These are phyloP conservation scores for Urosaurus nigricauda DNA, from an alignment of 2,797 vertebrate genomes.

Conservation along the genomic window DNA sequence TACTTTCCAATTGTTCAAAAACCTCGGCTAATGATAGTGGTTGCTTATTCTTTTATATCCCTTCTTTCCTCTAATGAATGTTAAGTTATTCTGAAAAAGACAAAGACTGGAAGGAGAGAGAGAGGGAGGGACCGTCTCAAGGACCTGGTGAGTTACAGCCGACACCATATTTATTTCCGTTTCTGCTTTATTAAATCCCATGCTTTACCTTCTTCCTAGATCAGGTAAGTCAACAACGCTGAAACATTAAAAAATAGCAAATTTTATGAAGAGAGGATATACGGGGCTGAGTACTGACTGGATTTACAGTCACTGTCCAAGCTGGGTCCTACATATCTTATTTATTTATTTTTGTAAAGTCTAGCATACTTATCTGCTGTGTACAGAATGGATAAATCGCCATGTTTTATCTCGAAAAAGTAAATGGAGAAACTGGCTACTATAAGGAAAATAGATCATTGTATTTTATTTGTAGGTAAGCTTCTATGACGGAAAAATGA, in stretches of 20 bases:
- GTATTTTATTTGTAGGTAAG: constrained; percentile 71
- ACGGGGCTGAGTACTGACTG: constrained; percentile 62
- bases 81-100: not conserved
- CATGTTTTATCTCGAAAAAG: constrained; percentile 55
- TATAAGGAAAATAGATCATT: constrained; percentile 65
- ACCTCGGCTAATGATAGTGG: not conserved
- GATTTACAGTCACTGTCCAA: constrained; percentile 55
- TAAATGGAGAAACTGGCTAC: constrained; percentile 62
- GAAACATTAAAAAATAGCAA: constrained; percentile 45
- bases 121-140: too few relatives aligned
- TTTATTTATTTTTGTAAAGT: constrained; percentile 68
- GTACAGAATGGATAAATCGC: constrained; percentile 59
- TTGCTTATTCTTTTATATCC: not conserved
- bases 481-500: constrained; percentile 62
- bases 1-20: not conserved
- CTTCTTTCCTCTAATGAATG: not conserved
- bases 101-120: not conserved
- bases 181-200: not conserved
- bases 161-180: not conserved
- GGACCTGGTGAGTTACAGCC: not conserved
- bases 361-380: constrained; percentile 52
- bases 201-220: constrained; percentile 28
- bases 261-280: constrained; percentile 44
- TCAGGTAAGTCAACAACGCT: not conserved
- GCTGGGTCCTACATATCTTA: constrained; percentile 44